phyloP scores from a whole-genome alignment of 2,113 vertebrate genomes.

The Redunca redunca region DNA sequence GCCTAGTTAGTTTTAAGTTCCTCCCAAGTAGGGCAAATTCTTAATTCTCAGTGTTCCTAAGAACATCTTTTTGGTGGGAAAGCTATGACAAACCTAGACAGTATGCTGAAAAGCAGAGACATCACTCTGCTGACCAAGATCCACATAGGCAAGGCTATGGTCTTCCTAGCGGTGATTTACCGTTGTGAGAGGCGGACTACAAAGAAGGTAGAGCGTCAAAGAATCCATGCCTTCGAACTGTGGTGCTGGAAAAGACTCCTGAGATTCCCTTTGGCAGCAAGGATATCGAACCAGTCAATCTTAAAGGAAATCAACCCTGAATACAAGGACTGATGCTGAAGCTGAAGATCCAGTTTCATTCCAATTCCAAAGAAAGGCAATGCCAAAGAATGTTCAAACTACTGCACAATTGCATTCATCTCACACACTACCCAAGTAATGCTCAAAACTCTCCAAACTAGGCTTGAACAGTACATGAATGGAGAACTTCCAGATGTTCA shows the following conservation, averaged over 20 bases:
- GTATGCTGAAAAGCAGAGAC: not conserved
- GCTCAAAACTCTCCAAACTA: not conserved
- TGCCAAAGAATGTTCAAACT: not conserved
- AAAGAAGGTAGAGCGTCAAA: not conserved
- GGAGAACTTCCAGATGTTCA: not conserved
- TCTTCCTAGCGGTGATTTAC: not conserved
- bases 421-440: not conserved
- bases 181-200: fast-evolving
- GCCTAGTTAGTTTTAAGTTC: not conserved
- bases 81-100: not conserved
- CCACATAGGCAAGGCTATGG: not conserved
- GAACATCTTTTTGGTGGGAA: not conserved
- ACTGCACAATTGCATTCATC: not conserved
- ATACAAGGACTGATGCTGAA: not conserved
- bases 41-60: not conserved
- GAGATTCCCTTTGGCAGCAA: not conserved
- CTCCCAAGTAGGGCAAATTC: not conserved
- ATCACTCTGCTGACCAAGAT: not conserved
- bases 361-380: not conserved
- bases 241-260: not conserved
- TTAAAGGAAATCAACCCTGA: not conserved
- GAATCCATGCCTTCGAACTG: not conserved
- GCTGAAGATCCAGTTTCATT: not conserved
- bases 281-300: not conserved
- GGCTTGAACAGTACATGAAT: not conserved